Percentiles rank a stretch among this genome's conserved stretches.
Conservation (phyloP, 2,888 invertebrate genomes). For the Mesopsocus fuscifrons region DNA sequence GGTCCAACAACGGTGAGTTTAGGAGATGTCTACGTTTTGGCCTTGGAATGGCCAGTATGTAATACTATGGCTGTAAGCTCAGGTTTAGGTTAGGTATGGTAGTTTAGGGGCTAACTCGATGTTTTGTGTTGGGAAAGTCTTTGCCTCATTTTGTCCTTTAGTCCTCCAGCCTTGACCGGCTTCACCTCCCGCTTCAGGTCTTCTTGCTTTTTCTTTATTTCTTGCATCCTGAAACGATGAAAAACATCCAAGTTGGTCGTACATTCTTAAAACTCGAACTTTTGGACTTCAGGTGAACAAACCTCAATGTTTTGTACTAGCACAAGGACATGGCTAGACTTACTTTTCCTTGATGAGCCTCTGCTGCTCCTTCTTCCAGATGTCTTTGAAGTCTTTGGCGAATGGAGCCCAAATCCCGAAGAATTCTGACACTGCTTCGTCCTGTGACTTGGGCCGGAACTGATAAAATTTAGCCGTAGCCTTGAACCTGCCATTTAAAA, state of each 20-base stretch:
- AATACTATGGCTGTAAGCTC: too few relatives aligned
- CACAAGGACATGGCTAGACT: slow-evolving; percentile 20
- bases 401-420: slow-evolving; percentile 79
- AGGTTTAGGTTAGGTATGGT: too few relatives aligned
- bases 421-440: slow-evolving; percentile 71
- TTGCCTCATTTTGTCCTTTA: slow-evolving; percentile 27
- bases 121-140: not conserved
- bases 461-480: slow-evolving; percentile 72
- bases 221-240: slow-evolving; percentile 24
- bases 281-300: too few relatives aligned
- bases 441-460: slow-evolving; percentile 44
- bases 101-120: not conserved
- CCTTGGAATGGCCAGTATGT: too few relatives aligned
- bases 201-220: slow-evolving; percentile 36
- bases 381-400: slow-evolving; percentile 84
- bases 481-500: slow-evolving; percentile 33
- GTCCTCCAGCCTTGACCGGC: slow-evolving; percentile 41
- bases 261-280: too few relatives aligned
- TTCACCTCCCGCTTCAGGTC: slow-evolving; percentile 33
- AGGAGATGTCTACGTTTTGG: too few relatives aligned
- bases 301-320: too few relatives aligned
- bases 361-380: slow-evolving; percentile 84
- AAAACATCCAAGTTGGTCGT: too few relatives aligned
- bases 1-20: too few relatives aligned
- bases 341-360: slow-evolving; percentile 66